Evolutionary conservation across 2,113 vertebrate species (phyloP), one percentile per base, ranked within the genome.

Genomic region (Larimichthys crocea): DNA sequence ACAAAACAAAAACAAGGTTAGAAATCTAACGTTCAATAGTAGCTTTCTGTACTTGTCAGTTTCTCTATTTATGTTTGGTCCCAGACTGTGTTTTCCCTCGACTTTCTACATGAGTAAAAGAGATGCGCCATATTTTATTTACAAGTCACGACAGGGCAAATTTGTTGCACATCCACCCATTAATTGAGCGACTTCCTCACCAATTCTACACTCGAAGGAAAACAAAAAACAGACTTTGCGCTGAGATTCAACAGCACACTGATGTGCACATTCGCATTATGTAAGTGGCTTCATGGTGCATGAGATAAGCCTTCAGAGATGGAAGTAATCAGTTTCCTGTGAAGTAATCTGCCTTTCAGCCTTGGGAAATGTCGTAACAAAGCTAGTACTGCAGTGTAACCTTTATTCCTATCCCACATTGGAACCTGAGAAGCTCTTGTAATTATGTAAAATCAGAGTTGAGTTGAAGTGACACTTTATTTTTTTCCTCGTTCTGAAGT

Each of bases 251-350:
- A 53, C 44, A 76, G 56, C 62, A 52, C 69, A 17, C 14, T 50
- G 49, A 75, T 16, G 60, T 46, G 22, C n/a, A 44, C 49, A 20
- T 31, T 79, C 49, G 16, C 19, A 20, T 86, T 72, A 82, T 73
- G 56, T 74, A 84, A 85, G 75, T 78, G 63, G 55, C 68, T 79
- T 57, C 67, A 56, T 6, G 26, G 60, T 46, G 46, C 69, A 55
- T 59, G 48, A 83, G 61, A 83, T 75, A 74, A 82, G 75, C 61
- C 72, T 66, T 81, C 10, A 15, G 50, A 68, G 64, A 84, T 68
- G 78, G 80, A 80, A 84, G 44, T 65, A 35, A 82, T 87, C 73
- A 10, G 59, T 84, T 86, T 88, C 46, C 75, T 76, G 68, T 80
- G 42, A 80, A 64, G 53, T 67, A 57, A 77, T 67, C 62, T 63